Base-by-base conservation (phyloP, 2,888 invertebrate genomes). In the Dasysyrphus albostriatus region DNA sequence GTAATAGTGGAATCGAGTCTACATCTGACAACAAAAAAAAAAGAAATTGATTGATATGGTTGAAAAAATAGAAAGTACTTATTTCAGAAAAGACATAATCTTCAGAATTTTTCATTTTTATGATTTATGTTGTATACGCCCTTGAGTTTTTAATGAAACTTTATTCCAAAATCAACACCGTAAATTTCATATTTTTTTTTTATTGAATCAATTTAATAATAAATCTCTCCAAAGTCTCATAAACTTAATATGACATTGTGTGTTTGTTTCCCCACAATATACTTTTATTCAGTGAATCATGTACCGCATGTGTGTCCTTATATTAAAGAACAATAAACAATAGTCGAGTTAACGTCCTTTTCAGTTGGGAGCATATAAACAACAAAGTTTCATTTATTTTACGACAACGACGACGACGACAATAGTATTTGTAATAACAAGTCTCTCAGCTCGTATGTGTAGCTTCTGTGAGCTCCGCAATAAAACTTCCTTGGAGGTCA, bases 321-420 rank as follows among this genome's bases (percentile, higher is more conserved):
- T 19, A 78, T 51, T 54, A 67, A 39, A 29, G 56, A 39, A 58
- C 61, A 74, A 61, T 79, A 79, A 70, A 70, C 54, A 34, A 42
- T 54, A 44, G 59, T n/a, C 32, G 37, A 34, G 69, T 69, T 70
- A 63, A 59, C 58, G 84, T 54, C 70, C 75, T 44, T 51, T 67
- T 24, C 70, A 81, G 84, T 75, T 76, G 72, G 37, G 44, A 80
- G 70, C 67, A 72, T 59, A 75, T 72, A 70, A 76, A 80, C 70
- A 72, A 81, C 75, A 84, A 84, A 81, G 81, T 84, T 81, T 84
- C 75, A 80, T 84, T 72, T 51, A 80, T 80, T 84, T 84, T 81
- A 84, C 76, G 84, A 84, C 32, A 42, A 16, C 73, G 61, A 74
- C 63, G 51, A 72, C 72, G 81, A 24, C 24, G 24, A 24, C 24